Percentiles rank a stretch among this genome's conserved stretches.
These are phyloP conservation scores for Distichodus sexfasciatus DNA, from an alignment of 2,797 vertebrate species.

Conservation along the genomic window DNA sequence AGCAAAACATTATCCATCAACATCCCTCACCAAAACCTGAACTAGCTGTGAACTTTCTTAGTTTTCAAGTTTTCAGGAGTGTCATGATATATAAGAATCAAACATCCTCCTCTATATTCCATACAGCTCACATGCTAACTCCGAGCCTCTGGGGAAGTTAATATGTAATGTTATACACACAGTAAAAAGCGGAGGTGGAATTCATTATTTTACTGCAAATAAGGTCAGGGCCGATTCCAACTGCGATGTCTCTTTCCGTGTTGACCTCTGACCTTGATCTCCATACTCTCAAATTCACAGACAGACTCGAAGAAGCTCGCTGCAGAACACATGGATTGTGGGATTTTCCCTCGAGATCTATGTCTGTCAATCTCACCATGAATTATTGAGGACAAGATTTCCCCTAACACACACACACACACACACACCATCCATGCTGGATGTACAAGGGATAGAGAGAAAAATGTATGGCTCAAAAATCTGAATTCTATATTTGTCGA, in stretches of 20 bases:
- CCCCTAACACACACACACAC: too few species aligned
- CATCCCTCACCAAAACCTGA: too few species aligned
- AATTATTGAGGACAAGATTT: conserved; percentile 58
- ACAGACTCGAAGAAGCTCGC: conserved; percentile 50
- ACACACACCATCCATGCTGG: neutral
- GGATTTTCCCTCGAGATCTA: conserved; percentile 55
- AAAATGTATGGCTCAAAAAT: too few species aligned
- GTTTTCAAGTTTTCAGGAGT: neutral
- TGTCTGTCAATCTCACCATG: conserved; percentile 63
- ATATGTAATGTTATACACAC: neutral
- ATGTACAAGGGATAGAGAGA: neutral
- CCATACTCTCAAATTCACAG: conserved; percentile 60
- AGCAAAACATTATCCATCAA: too few species aligned
- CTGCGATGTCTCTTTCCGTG: conserved; percentile 40
- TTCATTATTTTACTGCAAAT: conserved; percentile 42
- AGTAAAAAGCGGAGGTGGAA: conserved; percentile 22
- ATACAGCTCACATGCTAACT: neutral
- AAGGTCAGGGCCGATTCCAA: conserved; percentile 6
- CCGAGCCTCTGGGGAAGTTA: neutral
- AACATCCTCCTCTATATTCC: neutral
- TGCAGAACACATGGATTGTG: conserved; percentile 49
- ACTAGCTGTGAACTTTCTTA: too few species aligned
- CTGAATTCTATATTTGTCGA: too few species aligned
- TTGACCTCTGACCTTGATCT: conserved; percentile 62
- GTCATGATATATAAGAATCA: too few species aligned